Conservation (phyloP, 2,888 invertebrate species). For the Sialis fuliginosa region DNA sequence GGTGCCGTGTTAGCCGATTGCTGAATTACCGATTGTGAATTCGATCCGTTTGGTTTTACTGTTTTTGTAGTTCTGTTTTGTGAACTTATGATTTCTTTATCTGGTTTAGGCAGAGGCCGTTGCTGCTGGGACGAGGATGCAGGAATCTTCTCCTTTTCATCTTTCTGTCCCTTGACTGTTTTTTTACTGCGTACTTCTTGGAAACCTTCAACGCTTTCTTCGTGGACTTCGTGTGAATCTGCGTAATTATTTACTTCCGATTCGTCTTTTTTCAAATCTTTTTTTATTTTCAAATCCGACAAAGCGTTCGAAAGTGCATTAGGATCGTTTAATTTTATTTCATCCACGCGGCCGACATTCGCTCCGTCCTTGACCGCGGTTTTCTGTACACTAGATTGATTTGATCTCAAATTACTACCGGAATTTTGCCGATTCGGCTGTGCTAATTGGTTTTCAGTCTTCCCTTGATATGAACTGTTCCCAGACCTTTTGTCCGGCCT, state of each 20-base stretch:
- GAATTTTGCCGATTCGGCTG: conserved; percentile 22
- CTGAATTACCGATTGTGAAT: conserved; percentile 15
- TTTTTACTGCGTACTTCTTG: conserved; percentile 74
- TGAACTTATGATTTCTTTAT: conserved; percentile 13
- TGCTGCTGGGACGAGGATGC: conserved; percentile 14
- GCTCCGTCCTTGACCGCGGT: conserved; percentile 19
- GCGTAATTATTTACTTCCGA: conserved; percentile 28
- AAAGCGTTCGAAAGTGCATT: conserved; percentile 33
- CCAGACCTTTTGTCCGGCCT: conserved; percentile 18
- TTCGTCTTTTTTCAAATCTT: conserved; percentile 27
- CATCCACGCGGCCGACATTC: conserved; percentile 30
- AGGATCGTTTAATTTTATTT: conserved; percentile 33
- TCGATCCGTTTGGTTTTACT: conserved; percentile 19
- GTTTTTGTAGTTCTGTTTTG: conserved; percentile 16
- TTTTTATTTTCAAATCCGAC: conserved; percentile 25
- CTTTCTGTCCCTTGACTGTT: conserved; percentile 40
- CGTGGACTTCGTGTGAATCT: neutral
- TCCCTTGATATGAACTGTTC: conserved; percentile 7
- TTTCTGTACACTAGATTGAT: conserved; percentile 20
- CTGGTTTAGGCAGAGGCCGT: conserved; percentile 13
- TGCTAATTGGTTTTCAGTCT: conserved; percentile 9
- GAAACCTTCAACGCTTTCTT: conserved; percentile 43
- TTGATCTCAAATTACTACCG: conserved; percentile 18
- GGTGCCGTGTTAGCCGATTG: conserved; percentile 30
- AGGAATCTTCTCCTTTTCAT: conserved; percentile 6